Evolutionary conservation across 64 coral and sea anemone genomes (phyloP), one percentile per base, ranked within the genome.

Genomic region (Montipora foliosa): DNA sequence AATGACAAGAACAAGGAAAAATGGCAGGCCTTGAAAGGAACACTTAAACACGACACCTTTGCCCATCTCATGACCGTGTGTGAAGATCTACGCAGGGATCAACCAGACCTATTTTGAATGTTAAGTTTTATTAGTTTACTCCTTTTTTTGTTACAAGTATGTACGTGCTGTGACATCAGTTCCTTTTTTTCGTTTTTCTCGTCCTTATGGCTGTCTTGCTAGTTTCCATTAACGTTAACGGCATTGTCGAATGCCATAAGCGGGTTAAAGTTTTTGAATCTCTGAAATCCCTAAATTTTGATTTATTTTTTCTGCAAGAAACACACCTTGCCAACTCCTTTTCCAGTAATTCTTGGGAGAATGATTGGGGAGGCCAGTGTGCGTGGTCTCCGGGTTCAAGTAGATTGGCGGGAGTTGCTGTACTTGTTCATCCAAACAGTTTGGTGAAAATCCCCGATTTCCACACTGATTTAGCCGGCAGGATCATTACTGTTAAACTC

Each of bases 101-200:
- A 55, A 2, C 52, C 52, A 0, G 1, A 0, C 52, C 2, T 55
- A 55, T 1, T 55, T 55, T 55, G 1, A 55, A 55, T 1, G 52
- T 7, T 55, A 55, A 55, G 52, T 55, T 2, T 2, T 55, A 55
- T 1, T 1, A 1, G 52, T 55, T 55, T 55, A 25, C 1, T 6
- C 52, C 5, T 2, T 1, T 55, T 55, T 55, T 1, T 10, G 5
- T 1, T 1, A 10, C 1, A 0, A 10, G 0, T 55, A 55, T 55
- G 5, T 55, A 2, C 0, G 1, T 55, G 6, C 0, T 10, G 1
- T 0, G 52, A 2, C 1, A 55, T 55, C 1, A 10, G 0, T 2
- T 55, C 1, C 1, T 10, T 55, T 55, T 55, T 2, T 55, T 55
- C 52, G 1, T 2, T 2, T 0, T 55, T 0, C 52, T 10, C 1